Conservation (phyloP, 2,797 vertebrate species). For the Nasua narica region DNA sequence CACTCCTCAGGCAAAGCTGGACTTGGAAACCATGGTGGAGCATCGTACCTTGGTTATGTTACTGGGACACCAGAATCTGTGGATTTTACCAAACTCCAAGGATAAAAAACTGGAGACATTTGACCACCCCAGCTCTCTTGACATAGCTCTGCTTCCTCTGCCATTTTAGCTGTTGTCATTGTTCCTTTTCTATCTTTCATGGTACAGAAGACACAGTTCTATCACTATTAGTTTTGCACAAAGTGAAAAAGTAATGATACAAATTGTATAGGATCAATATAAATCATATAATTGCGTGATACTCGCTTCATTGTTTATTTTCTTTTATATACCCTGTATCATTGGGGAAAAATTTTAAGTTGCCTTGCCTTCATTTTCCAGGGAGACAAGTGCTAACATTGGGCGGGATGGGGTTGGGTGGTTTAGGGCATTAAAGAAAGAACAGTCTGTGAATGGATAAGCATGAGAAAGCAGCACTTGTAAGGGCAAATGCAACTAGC, state of each 20-base stretch:
- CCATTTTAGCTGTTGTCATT: not conserved
- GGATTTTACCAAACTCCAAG: not conserved
- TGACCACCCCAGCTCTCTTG: not conserved
- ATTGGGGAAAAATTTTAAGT: not conserved
- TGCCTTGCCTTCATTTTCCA: not conserved
- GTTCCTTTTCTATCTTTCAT: not conserved
- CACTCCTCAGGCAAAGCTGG: not conserved
- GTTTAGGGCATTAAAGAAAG: not conserved
- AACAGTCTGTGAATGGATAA: not conserved
- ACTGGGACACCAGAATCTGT: not conserved
- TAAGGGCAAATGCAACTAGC: not conserved
- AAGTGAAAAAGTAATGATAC: not conserved
- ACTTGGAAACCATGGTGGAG: not conserved
- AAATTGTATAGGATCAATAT: not conserved
- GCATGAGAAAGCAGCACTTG: not conserved
- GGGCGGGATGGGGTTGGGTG: not conserved
- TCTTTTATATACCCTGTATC: not conserved
- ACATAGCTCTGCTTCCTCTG: not conserved
- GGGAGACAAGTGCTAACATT: not conserved
- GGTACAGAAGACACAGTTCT: not conserved
- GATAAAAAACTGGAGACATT: not conserved
- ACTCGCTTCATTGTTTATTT: not conserved
- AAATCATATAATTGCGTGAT: not conserved
- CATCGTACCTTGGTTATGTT: not conserved
- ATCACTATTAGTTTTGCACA: not conserved